Conservation (phyloP, 2,797 vertebrate species). For the Corythornis leucogaster region DNA sequence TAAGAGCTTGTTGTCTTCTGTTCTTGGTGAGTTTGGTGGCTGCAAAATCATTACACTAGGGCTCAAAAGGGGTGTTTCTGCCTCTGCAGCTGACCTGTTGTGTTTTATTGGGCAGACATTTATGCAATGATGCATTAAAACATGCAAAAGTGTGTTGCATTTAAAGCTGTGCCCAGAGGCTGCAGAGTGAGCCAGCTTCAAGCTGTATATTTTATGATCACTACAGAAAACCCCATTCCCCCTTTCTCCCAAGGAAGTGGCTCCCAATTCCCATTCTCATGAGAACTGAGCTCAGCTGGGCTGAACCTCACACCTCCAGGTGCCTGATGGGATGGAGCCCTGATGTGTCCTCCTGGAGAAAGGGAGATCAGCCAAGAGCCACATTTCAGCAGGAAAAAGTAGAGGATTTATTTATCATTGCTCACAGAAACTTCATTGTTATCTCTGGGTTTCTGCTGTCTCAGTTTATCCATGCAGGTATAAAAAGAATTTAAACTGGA, state of each 20-base stretch:
- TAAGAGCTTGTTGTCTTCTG: background rate
- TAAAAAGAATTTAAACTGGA: background rate
- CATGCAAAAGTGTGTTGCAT: fast-evolving
- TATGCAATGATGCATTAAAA: background rate
- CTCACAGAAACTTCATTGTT: background rate
- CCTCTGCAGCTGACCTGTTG: background rate
- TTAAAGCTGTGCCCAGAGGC: background rate
- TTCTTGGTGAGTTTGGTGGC: background rate
- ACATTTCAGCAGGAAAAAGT: background rate
- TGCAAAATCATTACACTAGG: background rate
- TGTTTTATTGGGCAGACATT: fast-evolving
- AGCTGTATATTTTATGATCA: background rate
- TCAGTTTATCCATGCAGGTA: background rate
- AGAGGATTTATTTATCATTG: background rate
- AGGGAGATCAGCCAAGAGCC: background rate
- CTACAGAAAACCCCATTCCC: fast-evolving
- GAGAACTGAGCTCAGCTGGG: background rate
- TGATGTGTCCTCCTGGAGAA: background rate
- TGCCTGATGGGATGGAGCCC: background rate
- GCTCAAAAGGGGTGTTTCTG: background rate
- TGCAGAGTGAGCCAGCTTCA: background rate
- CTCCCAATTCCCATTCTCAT: background rate
- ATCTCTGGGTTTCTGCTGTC: background rate
- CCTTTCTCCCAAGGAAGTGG: background rate
- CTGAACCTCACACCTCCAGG: background rate